Conservation (phyloP, 2,797 vertebrate species). For the Poeciliopsis paucimaculata region DNA sequence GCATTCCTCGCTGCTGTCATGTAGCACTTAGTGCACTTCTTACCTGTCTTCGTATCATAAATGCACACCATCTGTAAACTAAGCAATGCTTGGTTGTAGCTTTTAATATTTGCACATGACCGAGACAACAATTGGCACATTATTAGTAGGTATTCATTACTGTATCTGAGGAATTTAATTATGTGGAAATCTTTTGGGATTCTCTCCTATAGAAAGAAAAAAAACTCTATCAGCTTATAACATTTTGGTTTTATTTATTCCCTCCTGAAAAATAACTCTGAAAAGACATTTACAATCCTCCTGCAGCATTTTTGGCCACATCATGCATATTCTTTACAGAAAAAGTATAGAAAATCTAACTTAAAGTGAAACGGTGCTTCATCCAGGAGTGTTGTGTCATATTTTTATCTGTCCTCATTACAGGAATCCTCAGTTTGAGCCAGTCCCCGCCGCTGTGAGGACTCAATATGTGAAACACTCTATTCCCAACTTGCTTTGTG, state of each 20-base stretch:
- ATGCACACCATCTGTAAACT: background rate
- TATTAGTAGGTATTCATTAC: background rate
- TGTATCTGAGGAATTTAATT: background rate
- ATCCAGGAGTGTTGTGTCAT: background rate
- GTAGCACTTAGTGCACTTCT: background rate
- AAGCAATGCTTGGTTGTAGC: background rate
- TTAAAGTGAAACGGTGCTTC: background rate
- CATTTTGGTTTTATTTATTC: background rate
- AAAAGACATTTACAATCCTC: background rate
- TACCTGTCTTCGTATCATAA: background rate
- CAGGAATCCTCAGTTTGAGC: background rate
- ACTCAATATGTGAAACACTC: background rate
- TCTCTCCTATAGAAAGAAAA: background rate
- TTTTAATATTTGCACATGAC: background rate
- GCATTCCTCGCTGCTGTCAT: background rate
- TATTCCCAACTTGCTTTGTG: constrained; percentile 24
- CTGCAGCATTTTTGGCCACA: background rate
- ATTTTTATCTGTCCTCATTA: background rate
- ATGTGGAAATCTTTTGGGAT: background rate
- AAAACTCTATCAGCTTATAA: background rate
- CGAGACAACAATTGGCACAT: background rate
- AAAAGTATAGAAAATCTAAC: background rate
- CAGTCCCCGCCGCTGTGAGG: constrained; percentile 11
- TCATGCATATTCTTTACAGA: background rate
- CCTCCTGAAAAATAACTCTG: background rate